Conservation (phyloP, 2,797 vertebrate species). For the Propithecus perrieri region DNA sequence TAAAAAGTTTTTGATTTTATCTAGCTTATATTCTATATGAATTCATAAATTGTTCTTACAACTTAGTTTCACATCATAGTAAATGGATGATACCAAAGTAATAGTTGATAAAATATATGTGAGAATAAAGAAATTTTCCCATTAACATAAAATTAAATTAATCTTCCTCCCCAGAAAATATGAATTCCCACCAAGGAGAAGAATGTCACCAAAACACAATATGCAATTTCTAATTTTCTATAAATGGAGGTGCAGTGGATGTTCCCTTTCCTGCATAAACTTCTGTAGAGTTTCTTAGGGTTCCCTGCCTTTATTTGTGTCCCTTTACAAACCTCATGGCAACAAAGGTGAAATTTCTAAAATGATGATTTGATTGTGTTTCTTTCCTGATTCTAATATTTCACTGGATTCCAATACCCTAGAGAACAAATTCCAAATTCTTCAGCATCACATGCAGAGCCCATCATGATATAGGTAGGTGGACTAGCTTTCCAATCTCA, state of each 20-base stretch:
- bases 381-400: background rate
- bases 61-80: background rate
- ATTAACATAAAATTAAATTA: conserved; percentile 16
- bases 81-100: background rate
- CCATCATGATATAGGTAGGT: background rate
- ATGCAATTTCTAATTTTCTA: background rate
- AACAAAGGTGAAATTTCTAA: background rate
- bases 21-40: background rate
- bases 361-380: background rate
- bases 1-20: background rate
- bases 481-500: background rate
- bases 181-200: background rate
- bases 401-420: background rate
- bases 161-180: background rate
- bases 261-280: background rate
- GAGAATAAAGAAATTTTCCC: background rate
- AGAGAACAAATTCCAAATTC: background rate
- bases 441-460: background rate
- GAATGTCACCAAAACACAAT: background rate
- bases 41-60: background rate
- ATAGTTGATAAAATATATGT: background rate
- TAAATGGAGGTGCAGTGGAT: background rate
- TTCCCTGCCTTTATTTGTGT: background rate
- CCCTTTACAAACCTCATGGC: background rate
- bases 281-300: background rate